These are phyloP conservation scores for Eupleurogrammus muticus DNA, from an alignment of 2,797 vertebrate genomes.

Conservation along the genomic window DNA sequence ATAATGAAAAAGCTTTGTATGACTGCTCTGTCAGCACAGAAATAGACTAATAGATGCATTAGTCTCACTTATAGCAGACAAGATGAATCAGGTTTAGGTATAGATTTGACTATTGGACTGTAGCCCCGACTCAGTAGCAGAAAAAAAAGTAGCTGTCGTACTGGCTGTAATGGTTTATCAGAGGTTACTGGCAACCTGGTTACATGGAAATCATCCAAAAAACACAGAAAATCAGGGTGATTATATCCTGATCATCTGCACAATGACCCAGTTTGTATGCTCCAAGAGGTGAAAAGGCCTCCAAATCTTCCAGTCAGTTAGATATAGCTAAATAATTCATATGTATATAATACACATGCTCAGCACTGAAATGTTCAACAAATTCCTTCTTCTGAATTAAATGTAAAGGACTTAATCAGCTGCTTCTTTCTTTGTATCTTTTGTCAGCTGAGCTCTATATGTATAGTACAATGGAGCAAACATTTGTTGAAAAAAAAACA, in stretches of 20 bases:
- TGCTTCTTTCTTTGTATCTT: slow-evolving; percentile 54
- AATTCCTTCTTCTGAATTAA: slow-evolving; percentile 21
- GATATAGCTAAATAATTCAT: not conserved
- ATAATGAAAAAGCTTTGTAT: not conserved
- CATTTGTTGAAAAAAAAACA: slow-evolving; percentile 35
- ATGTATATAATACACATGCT: not conserved
- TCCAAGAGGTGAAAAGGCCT: not conserved
- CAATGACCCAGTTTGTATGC: slow-evolving; percentile 31
- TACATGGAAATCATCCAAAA: slow-evolving; percentile 46
- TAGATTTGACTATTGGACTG: slow-evolving; percentile 16
- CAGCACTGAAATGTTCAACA: slow-evolving; percentile 12
- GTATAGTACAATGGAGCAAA: slow-evolving; percentile 61
- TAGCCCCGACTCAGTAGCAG: slow-evolving; percentile 27
- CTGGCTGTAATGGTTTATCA: slow-evolving; percentile 35
- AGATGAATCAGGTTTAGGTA: slow-evolving; percentile 20
- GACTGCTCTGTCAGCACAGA: not conserved
- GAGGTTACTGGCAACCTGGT: slow-evolving; percentile 37
- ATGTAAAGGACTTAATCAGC: slow-evolving; percentile 33
- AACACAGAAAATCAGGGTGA: slow-evolving; percentile 15
- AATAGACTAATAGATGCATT: slow-evolving; percentile 1
- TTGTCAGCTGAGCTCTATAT: slow-evolving; percentile 44
- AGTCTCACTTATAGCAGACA: not conserved
- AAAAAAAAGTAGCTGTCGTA: slow-evolving; percentile 29
- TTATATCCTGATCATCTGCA: slow-evolving; percentile 12
- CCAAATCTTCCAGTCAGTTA: not conserved